Base-by-base conservation (phyloP, 2,797 vertebrate genomes). In the Picus viridis region DNA sequence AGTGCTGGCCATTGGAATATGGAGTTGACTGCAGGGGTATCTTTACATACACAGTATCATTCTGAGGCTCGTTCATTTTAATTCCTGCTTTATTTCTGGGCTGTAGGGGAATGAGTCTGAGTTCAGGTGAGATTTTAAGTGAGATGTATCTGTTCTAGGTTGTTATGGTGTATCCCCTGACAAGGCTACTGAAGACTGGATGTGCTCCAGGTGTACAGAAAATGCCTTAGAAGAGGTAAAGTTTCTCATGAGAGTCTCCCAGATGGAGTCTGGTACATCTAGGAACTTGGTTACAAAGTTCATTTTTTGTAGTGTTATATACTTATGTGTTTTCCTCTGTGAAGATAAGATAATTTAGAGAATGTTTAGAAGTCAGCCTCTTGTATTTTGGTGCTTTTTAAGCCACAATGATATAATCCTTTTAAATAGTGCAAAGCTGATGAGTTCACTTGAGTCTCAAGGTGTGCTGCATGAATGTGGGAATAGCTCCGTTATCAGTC, bases 81-180 rank as follows among this genome's bases (percentile, higher is more conserved):
- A 54, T 75, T 76, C 16, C 47, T 75, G 32, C 67, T 74, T 83
- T 71, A 5, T 7, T 83, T 93, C 23, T 32, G 72, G 51, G 19
- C 22, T 12, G 4, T 45, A 58, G 41, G 12, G 27, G n/a, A 70
- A 26, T 16, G 16, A 23, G 16, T 71, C 62, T 91, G 62, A 74
- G 26, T 83, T 68, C 39, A 30, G 24, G 29, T 68, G 36, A 84
- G 22, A 12, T 74, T n/a, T 73, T 78, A 30, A 74, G 9, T 72
- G 68, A 32, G 26, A 41, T 68, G 2, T 89, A 5, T 83, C 53
- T 76, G 56, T 81, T 70, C 26, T 70, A 99, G 99, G 99, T 97
- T 99, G 99, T 96, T 99, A 99, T 0, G 99, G 99, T 4, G 98
- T 99, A 2, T 97, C 98, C 15, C 98, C 98, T n/a, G 98, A 98